Percentiles rank a stretch among this genome's conserved stretches.
Conservation (phyloP, 2,888 invertebrate genomes). For the Dicranocentrus wangi region DNA sequence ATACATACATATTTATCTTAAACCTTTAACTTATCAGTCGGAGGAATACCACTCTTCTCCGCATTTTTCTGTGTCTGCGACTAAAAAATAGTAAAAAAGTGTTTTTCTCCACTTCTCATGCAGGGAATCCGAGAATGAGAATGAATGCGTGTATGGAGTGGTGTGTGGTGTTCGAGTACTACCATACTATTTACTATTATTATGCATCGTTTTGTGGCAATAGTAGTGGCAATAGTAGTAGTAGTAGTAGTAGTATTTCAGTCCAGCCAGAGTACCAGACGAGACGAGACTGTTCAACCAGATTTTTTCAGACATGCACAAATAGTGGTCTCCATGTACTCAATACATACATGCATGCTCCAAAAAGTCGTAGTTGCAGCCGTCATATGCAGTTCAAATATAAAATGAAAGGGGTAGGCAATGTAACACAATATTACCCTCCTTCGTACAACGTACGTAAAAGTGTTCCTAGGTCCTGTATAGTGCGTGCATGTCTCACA, state of each 20-base stretch:
- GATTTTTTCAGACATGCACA: slow-evolving; percentile 48
- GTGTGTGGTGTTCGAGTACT: neutral
- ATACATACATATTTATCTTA: neutral
- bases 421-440: too few relatives aligned
- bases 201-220: neutral
- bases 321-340: neutral
- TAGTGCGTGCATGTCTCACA: too few relatives aligned
- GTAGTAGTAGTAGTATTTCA: slow-evolving; percentile 32
- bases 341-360: neutral
- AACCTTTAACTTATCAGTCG: neutral
- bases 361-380: neutral
- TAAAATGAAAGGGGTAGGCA: slow-evolving; percentile 12
- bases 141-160: slow-evolving; percentile 24
- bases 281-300: slow-evolving; percentile 55
- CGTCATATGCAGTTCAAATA: neutral
- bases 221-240: neutral
- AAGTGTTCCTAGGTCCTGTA: neutral
- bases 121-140: neutral
- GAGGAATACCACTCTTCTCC: neutral
- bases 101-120: neutral
- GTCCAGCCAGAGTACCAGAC: slow-evolving; percentile 48
- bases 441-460: too few relatives aligned
- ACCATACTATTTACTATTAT: neutral
- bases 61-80: neutral
- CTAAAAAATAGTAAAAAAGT: neutral